Conservation (phyloP, 2,113 vertebrate genomes). For the Notiomystis cincta region DNA sequence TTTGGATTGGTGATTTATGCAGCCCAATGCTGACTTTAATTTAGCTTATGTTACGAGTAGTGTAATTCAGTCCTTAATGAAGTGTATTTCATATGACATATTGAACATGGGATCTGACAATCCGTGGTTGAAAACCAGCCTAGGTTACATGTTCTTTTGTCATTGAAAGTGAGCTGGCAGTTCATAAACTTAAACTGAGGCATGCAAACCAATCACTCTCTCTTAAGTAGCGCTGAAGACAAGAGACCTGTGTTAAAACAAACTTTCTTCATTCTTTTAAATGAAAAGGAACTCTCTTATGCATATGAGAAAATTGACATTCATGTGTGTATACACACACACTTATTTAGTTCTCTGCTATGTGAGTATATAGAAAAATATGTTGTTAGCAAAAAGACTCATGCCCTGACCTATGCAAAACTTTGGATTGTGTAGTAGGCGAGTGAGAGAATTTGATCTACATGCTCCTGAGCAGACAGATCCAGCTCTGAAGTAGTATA, state of each 20-base stretch:
- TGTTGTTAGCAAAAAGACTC: not conserved
- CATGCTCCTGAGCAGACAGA: not conserved
- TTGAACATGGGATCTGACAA: slow-evolving; percentile 64
- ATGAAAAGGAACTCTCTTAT: no score
- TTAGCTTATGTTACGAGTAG: slow-evolving; percentile 67
- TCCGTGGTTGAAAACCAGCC: slow-evolving; percentile 48
- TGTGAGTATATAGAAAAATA: not conserved
- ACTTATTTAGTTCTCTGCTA: not conserved
- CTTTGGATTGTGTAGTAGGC: not conserved
- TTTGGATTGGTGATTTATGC: slow-evolving; percentile 68
- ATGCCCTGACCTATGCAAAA: not conserved
- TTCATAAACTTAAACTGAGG: slow-evolving; percentile 63
- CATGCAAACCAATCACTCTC: not conserved
- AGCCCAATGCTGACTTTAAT: slow-evolving; percentile 59
- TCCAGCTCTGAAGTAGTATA: not conserved
- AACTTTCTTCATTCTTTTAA: not conserved
- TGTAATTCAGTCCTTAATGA: slow-evolving; percentile 72
- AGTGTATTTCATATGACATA: slow-evolving; percentile 63
- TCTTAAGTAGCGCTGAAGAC: not conserved
- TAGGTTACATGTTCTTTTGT: slow-evolving; percentile 66
- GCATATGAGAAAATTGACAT: not conserved
- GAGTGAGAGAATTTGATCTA: not conserved
- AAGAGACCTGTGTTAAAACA: not conserved
- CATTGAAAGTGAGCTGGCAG: slow-evolving; percentile 54
- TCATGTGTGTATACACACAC: not conserved